Evolutionary conservation across 2,888 invertebrate genomes (phyloP), one percentile per base, ranked within the genome.

Genomic region (Podabrus alpinus): DNA sequence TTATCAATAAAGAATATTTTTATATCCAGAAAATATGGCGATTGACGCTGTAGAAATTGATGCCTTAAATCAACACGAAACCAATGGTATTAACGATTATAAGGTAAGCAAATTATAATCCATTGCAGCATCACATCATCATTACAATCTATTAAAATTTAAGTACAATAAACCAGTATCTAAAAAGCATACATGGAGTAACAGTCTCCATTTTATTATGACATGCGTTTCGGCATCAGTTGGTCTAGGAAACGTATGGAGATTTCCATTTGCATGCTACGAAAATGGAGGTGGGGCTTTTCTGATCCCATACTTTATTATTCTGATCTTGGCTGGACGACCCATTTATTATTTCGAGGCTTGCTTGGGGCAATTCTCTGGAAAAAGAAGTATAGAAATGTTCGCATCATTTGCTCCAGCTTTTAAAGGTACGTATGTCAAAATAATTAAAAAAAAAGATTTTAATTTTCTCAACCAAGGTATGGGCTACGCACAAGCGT

Each of bases 141-240:
- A 45, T 7, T 7, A 45, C 9, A 3, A 13, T 10, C 21, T n/a
- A 19, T n/a, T n/a, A 15, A 11, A 64, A 19, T 64, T 10, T 10
- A 7, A 15, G 17, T 11, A n/a, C 1, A 13, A n/a, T 11, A 19
- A 19, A 11, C 62, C 45, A 29, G 15, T n/a, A 64, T 19, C 13
- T n/a, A 16, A 29, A 67, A 21, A 67, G 88, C 86, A 2, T 15
- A 79, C 80, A 84, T 94, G 94, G 94, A 90, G 89, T 59, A 92
- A 89, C 80, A 91, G 91, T 67, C 82, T 92, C 2, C 93, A 94
- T 84, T 94, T 94, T 84, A 88, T 94, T 3, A 92, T 94, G 89
- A 93, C 93, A 0, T 94, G 93, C 81, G 93, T 94, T 73, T 92
- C 93, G 15, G 90, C 93, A 73, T 93, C 93, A 0, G 93, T 94